These are phyloP conservation scores for Heliconius ismenius DNA, from an alignment of 2,888 invertebrate genomes.

Conservation along the genomic window DNA sequence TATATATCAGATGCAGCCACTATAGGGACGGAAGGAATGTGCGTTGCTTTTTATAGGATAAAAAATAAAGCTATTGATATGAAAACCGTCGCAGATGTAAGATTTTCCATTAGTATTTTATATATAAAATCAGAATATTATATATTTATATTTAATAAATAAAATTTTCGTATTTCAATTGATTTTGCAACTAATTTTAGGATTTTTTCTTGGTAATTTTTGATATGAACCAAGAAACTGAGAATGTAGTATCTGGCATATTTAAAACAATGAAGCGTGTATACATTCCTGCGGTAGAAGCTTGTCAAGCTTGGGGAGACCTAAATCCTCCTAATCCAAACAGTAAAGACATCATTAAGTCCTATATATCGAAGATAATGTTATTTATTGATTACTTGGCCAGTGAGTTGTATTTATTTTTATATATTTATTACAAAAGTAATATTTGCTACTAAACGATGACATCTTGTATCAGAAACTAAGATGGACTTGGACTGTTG, in stretches of 20 bases:
- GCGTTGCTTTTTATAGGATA: constrained; percentile 86
- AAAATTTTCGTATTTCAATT: background rate
- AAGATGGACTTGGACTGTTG: constrained; percentile 84
- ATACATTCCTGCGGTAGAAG: constrained; percentile 63
- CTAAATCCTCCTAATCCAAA: constrained; percentile 75
- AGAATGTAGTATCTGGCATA: constrained; percentile 73
- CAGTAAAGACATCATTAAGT: constrained; percentile 65
- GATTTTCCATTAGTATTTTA: constrained; percentile 40
- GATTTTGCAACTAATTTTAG: constrained; percentile 51
- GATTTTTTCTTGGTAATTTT: constrained; percentile 66
- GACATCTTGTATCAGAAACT: constrained; percentile 76
- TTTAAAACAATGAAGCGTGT: constrained; percentile 62
- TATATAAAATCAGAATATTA: background rate
- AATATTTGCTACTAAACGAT: background rate
- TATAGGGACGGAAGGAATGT: constrained; percentile 82
- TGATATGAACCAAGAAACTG: constrained; percentile 65
- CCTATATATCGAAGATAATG: constrained; percentile 70
- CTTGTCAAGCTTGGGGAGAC: constrained; percentile 71
- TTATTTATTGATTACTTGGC: constrained; percentile 73
- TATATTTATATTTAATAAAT: background rate
- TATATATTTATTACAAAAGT: background rate
- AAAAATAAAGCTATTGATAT: constrained; percentile 83
- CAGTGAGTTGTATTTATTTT: constrained; percentile 52
- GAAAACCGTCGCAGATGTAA: constrained; percentile 86
- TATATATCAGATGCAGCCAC: constrained; percentile 84